Conservation (phyloP, 2,888 invertebrate species). For the Cantharis rufa region DNA sequence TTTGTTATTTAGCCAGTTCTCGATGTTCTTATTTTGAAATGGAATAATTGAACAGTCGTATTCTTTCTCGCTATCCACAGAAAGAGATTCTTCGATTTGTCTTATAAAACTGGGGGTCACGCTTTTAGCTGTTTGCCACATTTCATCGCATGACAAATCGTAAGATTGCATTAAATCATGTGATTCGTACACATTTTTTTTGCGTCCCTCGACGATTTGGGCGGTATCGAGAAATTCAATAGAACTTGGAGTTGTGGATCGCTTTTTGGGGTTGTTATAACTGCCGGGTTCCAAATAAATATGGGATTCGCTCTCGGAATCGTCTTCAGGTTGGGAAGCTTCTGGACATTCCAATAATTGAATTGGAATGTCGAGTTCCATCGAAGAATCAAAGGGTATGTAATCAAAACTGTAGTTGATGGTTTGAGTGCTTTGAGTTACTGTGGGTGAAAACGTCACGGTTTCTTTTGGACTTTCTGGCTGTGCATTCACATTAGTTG, state of each 20-base stretch:
- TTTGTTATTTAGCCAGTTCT: slow-evolving; percentile 34
- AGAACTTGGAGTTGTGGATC: slow-evolving; percentile 48
- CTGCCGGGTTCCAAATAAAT: slow-evolving; percentile 75
- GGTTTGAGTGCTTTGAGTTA: not conserved
- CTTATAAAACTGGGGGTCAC: slow-evolving; percentile 18
- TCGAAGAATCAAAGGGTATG: slow-evolving; percentile 5
- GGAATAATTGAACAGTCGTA: slow-evolving; percentile 28
- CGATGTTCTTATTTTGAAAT: slow-evolving; percentile 21
- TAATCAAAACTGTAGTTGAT: not conserved
- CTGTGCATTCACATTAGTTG: not conserved
- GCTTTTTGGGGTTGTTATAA: slow-evolving; percentile 70
- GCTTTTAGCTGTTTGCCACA: slow-evolving; percentile 22
- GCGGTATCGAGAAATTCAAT: slow-evolving; percentile 52
- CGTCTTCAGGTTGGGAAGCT: slow-evolving; percentile 60
- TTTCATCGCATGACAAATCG: not conserved
- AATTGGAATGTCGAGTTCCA: slow-evolving; percentile 55
- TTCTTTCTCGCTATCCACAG: slow-evolving; percentile 16
- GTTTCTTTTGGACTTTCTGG: slow-evolving; percentile 8
- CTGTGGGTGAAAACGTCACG: not conserved
- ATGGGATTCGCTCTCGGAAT: slow-evolving; percentile 43
- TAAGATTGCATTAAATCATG: not conserved
- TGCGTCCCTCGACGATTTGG: slow-evolving; percentile 32
- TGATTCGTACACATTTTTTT: not conserved
- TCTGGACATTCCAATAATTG: slow-evolving; percentile 54
- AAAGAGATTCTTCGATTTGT: slow-evolving; percentile 4